phyloP scores from a whole-genome alignment of 53 echinoderm and acorn worm species.

The Antedon mediterranea region DNA sequence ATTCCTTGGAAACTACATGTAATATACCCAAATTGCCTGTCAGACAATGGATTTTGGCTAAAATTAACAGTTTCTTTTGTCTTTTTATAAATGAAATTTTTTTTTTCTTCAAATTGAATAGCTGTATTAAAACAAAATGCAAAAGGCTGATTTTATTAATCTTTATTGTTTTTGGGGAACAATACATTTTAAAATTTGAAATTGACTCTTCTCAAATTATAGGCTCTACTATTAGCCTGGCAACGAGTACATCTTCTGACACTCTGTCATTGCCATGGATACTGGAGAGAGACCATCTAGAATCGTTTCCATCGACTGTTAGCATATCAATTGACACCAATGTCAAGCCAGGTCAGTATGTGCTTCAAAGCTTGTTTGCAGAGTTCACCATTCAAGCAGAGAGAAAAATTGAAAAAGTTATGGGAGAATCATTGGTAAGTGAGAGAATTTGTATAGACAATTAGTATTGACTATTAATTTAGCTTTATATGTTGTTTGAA shows the following conservation, averaged over 20 bases:
- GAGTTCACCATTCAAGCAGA: slow-evolving; percentile 97
- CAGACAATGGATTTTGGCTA: no score
- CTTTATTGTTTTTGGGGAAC: no score
- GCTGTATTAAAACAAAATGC: no score
- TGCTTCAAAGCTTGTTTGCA: slow-evolving; percentile 94
- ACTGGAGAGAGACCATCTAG: slow-evolving; percentile 26
- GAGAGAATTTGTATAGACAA: not conserved
- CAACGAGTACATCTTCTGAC: slow-evolving; percentile 62
- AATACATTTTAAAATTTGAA: no score
- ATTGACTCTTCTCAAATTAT: not conserved
- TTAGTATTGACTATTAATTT: no score
- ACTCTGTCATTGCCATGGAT: slow-evolving; percentile 76
- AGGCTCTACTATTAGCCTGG: slow-evolving; percentile 75
- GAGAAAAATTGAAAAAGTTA: slow-evolving; percentile 93
- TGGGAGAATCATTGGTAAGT: slow-evolving; percentile 80
- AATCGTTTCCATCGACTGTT: slow-evolving; percentile 34
- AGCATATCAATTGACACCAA: slow-evolving; percentile 89
- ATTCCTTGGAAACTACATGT: no score
- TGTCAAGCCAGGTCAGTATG: slow-evolving; percentile 97
- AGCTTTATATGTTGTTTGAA: no score
- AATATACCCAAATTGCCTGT: no score
- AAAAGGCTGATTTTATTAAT: no score
- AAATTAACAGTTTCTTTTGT: no score
- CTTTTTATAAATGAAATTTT: no score
- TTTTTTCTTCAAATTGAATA: no score